These are phyloP conservation scores for Dicyrtomina minuta DNA, from an alignment of 2,888 invertebrate species.

Conservation along the genomic window DNA sequence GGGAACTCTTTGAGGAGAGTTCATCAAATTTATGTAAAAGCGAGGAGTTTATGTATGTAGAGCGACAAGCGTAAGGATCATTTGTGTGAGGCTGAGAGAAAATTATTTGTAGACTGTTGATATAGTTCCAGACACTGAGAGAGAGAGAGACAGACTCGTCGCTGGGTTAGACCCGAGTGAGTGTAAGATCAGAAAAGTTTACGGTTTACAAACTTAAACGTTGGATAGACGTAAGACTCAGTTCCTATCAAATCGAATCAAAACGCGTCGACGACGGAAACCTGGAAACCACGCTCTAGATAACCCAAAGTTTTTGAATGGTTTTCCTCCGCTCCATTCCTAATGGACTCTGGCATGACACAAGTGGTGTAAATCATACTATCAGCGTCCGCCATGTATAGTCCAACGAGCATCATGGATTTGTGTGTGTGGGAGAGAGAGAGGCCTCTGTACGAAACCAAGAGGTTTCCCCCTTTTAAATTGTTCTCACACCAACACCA, in stretches of 20 bases:
- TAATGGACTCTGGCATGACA: slow-evolving; percentile 20
- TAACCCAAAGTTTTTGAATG: slow-evolving; percentile 20
- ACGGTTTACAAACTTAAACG: slow-evolving; percentile 3
- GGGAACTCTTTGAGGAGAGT: no score
- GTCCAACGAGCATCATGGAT: neutral
- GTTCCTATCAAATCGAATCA: slow-evolving; percentile 24
- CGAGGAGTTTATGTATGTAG: no score
- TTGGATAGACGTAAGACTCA: neutral
- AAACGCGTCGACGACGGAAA: slow-evolving; percentile 26
- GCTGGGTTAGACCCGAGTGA: no score
- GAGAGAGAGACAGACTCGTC: no score
- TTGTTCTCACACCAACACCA: slow-evolving; percentile 8
- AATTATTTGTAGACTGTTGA: no score
- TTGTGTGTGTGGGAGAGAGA: no score
- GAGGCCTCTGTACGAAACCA: no score
- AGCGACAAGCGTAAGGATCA: no score
- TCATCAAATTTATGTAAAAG: no score
- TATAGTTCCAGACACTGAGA: no score
- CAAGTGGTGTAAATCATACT: slow-evolving; percentile 32
- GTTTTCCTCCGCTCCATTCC: slow-evolving; percentile 20
- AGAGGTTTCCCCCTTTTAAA: neutral
- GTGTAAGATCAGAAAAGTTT: neutral
- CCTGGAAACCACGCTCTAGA: slow-evolving; percentile 22
- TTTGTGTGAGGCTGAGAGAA: no score
- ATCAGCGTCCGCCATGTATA: slow-evolving; percentile 17